Evolutionary conservation across 2,797 vertebrate species (phyloP), one percentile per base, ranked within the genome.

Genomic region (Xerus rutilus): DNA sequence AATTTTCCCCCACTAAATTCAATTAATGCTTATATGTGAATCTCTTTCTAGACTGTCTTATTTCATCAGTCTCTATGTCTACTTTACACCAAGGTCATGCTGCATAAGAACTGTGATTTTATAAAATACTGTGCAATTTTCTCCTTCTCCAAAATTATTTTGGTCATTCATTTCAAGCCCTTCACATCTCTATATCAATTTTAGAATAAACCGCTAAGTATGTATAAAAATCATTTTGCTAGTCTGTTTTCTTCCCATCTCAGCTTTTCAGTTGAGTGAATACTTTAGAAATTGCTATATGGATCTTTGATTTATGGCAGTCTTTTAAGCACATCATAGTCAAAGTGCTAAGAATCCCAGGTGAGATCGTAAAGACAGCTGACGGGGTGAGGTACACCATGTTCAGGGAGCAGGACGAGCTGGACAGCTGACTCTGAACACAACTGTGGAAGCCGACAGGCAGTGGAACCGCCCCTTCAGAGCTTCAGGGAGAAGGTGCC

Each of bases 331-430:
- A 57, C 8, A 25, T 11, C 30, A 13, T 3, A 30, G 25, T 62
- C 57, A 67, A 79, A 79, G 74, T 43, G 21, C 69, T 59, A 43
- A 35, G 28, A 52, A 49, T 73, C 57, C 32, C 0, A 64, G 12
- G 23, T 25, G 30, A 65, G 78, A 62, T 2, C 52, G 23, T 35
- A n/a, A 52, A 76, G 11, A 11, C 3, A 11, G 64, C 7, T 28
- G 2, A 11, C 6, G 4, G 3, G 7, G n/a, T 11, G 25, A 7
- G 13, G 13, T 5, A 8, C 0, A 18, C 5, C n/a, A 3, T 54
- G 9, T 39, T 35, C 35, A 9, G 70, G 43, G 25, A 74, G 47
- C 12, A 0, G 18, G 0, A 7, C 7, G 59, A 62, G 59, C 3
- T 25, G 2, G 7, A 47, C 5, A 2, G 23, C 62, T 54, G 76